Evolutionary conservation across 2,797 vertebrate species (phyloP).

Genomic region (Anisognathus igniventris): DNA sequence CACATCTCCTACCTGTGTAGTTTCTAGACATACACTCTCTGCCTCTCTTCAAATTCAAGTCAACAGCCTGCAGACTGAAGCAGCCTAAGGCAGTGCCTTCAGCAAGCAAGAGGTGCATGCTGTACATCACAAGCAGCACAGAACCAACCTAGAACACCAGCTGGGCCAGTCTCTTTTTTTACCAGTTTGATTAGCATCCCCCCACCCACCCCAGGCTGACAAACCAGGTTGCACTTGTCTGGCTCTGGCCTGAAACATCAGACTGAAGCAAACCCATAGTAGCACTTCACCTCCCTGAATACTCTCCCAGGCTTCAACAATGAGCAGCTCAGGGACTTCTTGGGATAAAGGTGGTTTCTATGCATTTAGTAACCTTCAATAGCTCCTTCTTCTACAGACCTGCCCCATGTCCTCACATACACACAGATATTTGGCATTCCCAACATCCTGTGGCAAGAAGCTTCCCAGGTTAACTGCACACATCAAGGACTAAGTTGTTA

Average conservation of each 20-base stretch:
- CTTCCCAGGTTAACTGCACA: slow-evolving; percentile 3
- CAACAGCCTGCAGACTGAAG: background rate
- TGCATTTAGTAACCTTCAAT: background rate
- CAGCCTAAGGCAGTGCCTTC: background rate
- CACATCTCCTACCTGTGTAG: background rate
- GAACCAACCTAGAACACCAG: background rate
- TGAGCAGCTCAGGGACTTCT: background rate
- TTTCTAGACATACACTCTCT: background rate
- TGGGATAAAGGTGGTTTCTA: background rate
- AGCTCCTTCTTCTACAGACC: background rate
- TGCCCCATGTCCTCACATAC: background rate
- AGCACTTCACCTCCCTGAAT: background rate
- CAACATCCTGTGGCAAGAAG: background rate
- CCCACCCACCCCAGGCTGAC: fast-evolving
- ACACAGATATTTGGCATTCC: background rate
- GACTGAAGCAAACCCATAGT: background rate
- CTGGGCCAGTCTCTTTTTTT: background rate
- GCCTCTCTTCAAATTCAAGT: background rate
- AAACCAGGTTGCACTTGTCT: background rate
- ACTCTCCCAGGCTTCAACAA: background rate
- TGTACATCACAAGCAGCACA: background rate
- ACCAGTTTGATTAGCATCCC: background rate
- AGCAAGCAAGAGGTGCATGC: background rate
- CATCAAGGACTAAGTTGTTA: background rate
- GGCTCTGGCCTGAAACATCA: background rate